Conservation (phyloP, 2,797 vertebrate species). For the Dryobates pubescens region DNA sequence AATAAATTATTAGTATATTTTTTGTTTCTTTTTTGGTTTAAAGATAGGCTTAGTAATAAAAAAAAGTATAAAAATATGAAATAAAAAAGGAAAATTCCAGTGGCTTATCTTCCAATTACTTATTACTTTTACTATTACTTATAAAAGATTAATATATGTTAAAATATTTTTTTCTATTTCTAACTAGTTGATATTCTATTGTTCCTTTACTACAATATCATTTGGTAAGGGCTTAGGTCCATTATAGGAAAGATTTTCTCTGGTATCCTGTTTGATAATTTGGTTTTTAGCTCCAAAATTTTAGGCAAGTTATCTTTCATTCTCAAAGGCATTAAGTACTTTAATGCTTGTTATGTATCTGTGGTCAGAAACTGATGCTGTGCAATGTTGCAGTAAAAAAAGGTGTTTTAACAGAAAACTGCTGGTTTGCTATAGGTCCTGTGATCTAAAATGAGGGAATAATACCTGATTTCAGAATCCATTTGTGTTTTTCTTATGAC, state of each 20-base stretch:
- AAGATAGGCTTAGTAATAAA: neutral
- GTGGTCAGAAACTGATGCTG: neutral
- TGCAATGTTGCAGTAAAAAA: neutral
- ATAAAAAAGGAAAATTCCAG: neutral
- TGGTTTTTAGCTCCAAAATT: neutral
- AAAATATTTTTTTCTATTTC: neutral
- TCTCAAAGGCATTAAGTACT: neutral
- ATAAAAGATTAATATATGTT: neutral
- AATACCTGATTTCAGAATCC: neutral
- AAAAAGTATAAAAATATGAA: neutral
- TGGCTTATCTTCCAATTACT: neutral
- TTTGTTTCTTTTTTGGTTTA: neutral
- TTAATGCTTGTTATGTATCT: neutral
- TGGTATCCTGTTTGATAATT: neutral
- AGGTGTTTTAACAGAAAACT: neutral
- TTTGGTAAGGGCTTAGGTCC: fast-evolving
- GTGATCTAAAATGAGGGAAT: neutral
- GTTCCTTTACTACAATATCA: neutral
- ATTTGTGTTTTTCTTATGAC: neutral
- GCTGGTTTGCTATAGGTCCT: neutral
- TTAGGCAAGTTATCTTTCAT: neutral
- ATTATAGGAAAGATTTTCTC: neutral
- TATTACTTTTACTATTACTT: neutral
- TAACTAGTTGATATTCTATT: neutral
- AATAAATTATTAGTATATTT: neutral